Evolutionary conservation across 2,888 invertebrate species (phyloP).

Genomic region (Timema podura): DNA sequence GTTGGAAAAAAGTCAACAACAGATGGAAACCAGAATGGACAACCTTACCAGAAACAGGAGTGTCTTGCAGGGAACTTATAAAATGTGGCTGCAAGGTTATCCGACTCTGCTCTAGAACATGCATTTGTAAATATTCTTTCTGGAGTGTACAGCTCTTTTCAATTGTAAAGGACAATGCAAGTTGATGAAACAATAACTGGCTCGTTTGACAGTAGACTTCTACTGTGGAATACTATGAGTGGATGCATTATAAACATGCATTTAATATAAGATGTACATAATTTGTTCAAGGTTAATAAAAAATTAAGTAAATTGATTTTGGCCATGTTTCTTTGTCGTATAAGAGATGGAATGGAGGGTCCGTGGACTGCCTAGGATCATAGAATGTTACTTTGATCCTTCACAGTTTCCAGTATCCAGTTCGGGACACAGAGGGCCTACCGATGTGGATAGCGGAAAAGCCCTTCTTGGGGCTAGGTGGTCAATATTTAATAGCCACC

Average conservation of each 20-base stretch:
- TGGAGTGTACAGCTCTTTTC: not conserved
- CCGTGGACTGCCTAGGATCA: not conserved
- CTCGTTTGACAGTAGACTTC: not conserved
- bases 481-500: not conserved
- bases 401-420: not conserved
- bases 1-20: not conserved
- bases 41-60: not conserved
- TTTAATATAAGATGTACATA: not conserved
- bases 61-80: slow-evolving; percentile 10
- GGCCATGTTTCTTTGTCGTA: not conserved
- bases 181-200: not conserved
- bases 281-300: not conserved
- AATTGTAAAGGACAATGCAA: not conserved
- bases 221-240: not conserved
- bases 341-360: slow-evolving; percentile 5
- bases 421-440: not conserved
- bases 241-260: not conserved
- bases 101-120: slow-evolving; percentile 5
- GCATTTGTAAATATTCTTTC: not conserved
- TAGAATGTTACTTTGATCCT: not conserved
- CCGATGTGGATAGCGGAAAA: slow-evolving; percentile 2
- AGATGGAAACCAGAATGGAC: slow-evolving; percentile 8
- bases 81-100: slow-evolving; percentile 4
- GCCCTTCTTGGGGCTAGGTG: not conserved
- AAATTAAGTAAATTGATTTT: not conserved